These are phyloP conservation scores for Julus scanicus DNA, from an alignment of 2,888 invertebrate species.

Conservation along the genomic window DNA sequence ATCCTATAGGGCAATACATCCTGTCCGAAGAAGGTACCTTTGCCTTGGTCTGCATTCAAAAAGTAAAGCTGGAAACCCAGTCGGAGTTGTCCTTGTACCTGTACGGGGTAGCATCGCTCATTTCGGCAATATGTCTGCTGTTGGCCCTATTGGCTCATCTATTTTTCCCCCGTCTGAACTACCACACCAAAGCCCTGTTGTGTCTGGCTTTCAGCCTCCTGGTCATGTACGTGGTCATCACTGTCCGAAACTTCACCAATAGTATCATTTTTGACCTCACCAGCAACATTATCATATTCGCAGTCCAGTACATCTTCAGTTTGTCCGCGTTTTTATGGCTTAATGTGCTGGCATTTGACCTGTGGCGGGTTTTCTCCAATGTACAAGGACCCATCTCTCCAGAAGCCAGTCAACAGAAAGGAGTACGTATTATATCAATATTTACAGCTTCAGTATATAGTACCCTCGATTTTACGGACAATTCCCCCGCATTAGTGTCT, in stretches of 20 bases:
- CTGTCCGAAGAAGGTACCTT: neutral
- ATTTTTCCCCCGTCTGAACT: slow-evolving; percentile 44
- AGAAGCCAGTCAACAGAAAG: slow-evolving; percentile 15
- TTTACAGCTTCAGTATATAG: too few species aligned
- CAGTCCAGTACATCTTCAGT: slow-evolving; percentile 87
- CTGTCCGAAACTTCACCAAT: slow-evolving; percentile 15
- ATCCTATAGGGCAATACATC: slow-evolving; percentile 1
- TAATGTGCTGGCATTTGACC: slow-evolving; percentile 94
- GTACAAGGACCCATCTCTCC: neutral
- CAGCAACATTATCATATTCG: slow-evolving; percentile 2
- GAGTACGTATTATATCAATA: neutral
- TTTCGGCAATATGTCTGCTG: slow-evolving; percentile 46
- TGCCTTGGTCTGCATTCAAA: neutral
- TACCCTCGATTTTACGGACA: too few species aligned
- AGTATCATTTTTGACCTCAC: neutral
- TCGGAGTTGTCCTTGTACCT: neutral
- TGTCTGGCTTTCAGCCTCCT: slow-evolving; percentile 50
- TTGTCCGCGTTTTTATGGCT: slow-evolving; percentile 93
- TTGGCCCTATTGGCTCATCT: slow-evolving; percentile 43
- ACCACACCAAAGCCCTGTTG: slow-evolving; percentile 51
- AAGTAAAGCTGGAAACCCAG: neutral
- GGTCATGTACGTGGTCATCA: slow-evolving; percentile 46
- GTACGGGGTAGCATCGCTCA: slow-evolving; percentile 41
- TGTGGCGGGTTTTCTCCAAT: slow-evolving; percentile 71
- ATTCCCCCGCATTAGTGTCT: too few species aligned